phyloP scores from a whole-genome alignment of 2,888 invertebrate species.

The Apocheima hispidaria region DNA sequence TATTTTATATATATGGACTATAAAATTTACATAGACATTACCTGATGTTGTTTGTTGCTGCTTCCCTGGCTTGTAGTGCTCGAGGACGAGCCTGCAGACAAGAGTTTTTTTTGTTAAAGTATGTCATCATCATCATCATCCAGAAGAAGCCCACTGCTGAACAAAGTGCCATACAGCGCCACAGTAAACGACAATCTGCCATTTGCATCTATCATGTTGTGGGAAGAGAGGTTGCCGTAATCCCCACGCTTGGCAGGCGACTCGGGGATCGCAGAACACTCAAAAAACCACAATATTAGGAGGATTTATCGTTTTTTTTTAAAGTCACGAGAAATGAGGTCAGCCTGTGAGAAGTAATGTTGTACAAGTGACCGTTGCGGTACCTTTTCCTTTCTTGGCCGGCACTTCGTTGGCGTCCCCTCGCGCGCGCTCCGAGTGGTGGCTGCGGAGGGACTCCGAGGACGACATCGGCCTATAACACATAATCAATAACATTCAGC shows the following conservation, averaged over 20 bases:
- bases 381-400: slow-evolving; percentile 83
- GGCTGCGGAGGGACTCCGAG: slow-evolving; percentile 69
- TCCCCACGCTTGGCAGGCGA: too few species aligned
- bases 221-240: too few species aligned
- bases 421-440: slow-evolving; percentile 69
- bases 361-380: slow-evolving; percentile 9
- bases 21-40: neutral
- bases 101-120: neutral
- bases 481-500: neutral
- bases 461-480: slow-evolving; percentile 53
- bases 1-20: too few species aligned
- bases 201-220: too few species aligned
- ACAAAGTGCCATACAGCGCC: too few species aligned
- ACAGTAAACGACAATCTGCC: too few species aligned
- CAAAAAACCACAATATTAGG: too few species aligned
- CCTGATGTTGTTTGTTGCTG: slow-evolving; percentile 79
- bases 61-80: slow-evolving; percentile 75
- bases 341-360: neutral
- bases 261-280: too few species aligned
- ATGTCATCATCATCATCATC: too few species aligned
- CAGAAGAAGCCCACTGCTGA: too few species aligned
- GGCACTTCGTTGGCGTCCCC: slow-evolving; percentile 68
- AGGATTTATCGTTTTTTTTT: too few species aligned
- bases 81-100: slow-evolving; percentile 71
- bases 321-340: too few species aligned